Base-by-base conservation (phyloP, 2,113 vertebrate genomes). In the Papio anubis region DNA sequence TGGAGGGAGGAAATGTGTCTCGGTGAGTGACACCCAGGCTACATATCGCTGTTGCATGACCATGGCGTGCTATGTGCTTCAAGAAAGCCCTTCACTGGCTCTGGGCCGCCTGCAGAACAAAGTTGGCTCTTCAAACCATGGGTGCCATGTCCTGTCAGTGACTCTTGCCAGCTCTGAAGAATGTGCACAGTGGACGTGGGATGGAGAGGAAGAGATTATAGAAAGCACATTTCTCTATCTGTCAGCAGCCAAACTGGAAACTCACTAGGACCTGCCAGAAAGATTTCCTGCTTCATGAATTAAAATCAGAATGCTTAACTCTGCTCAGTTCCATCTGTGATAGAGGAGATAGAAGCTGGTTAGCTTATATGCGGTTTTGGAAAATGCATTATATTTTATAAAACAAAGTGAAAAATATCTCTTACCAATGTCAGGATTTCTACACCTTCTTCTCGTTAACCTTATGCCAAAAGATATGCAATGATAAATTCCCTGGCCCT, bases 21-120 rank as follows among this genome's bases (percentile, higher is more conserved):
- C 13, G 0, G 32, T 0, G 52, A 73, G 78, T 52, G 43, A 82
- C 20, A 12, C 23, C 40, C 40, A 8, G 43, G 6, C 18, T 25
- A 1, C 2, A 0, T 0, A 1, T 0, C 11, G 50, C 61, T 3
- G 0, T 14, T 8, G 1, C 0, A 0, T n/a, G 38, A 20, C 82
- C 1, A 4, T 6, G 40, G 52, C 13, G 1, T 0, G n/a, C 40
- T 25, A 8, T 17, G 1, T 4, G 86, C 17, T 32, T 6, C 25
- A 12, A 84, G 50, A 57, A 79, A 66, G 79, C 11, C 75, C 45
- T 50, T 38, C 30, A 1, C 78, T 10, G 14, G 72, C 64, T 86
- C 79, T 5, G 10, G 59, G 43, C 76, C 43, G 2, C 80, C 80
- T 3, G n/a, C 1, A 11, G 75, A 45, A 48, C n/a, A 35, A 43